Evolutionary conservation across 1,140 invertebrate species (phyloP).

Genomic region (Zaprionus ornatus): DNA sequence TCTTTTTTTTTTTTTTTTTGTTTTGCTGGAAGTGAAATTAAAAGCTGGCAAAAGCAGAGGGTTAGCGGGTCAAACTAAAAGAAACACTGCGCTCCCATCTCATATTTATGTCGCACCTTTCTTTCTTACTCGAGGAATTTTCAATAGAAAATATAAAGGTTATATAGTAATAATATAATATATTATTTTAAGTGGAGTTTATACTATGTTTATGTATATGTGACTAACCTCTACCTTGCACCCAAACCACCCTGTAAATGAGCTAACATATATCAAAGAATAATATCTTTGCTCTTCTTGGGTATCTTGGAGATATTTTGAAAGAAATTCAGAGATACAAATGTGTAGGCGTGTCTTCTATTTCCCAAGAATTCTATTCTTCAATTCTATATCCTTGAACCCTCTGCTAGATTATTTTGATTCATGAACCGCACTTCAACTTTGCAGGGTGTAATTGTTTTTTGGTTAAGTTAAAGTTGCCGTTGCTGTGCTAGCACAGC

Average conservation of each 20-base stretch:
- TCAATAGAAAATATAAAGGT: background rate
- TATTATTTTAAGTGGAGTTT: no score
- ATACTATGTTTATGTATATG: no score
- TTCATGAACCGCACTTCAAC: background rate
- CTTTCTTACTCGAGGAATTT: no score
- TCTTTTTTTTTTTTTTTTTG: slow-evolving; percentile 7
- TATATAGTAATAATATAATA: background rate
- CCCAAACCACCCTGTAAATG: no score
- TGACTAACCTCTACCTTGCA: no score
- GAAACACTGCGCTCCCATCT: background rate
- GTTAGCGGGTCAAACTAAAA: background rate
- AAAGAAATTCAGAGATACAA: no score
- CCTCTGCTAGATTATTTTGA: background rate
- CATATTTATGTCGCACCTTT: no score
- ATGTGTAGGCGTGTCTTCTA: no score
- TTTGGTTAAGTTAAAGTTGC: background rate
- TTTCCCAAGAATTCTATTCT: no score
- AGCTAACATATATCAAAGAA: no score
- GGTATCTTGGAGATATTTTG: no score
- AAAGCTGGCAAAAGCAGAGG: slow-evolving; percentile 27
- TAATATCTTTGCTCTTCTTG: no score
- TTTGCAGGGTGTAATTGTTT: slow-evolving; percentile 3
- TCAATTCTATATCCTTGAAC: background rate
- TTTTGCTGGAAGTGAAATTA: slow-evolving; percentile 62
- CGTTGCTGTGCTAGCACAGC: slow-evolving; percentile 25